phyloP scores from a whole-genome alignment of 2,113 vertebrate species.

The Lagenorhynchus albirostris region DNA sequence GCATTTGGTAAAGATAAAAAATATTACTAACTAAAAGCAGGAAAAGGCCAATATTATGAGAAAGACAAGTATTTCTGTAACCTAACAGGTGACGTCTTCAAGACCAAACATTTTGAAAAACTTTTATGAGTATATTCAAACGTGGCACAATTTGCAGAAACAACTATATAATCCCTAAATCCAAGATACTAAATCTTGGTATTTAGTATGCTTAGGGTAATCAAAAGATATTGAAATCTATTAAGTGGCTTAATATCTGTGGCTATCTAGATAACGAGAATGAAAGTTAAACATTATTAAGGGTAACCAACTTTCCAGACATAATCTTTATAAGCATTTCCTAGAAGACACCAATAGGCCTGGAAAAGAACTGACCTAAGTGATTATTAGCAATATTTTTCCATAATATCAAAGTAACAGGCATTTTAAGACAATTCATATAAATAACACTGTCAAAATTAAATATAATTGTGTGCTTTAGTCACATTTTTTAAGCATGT shows the following conservation, averaged over 20 bases:
- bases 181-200: neutral
- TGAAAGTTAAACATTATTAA: neutral
- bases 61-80: neutral
- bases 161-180: neutral
- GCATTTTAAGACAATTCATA: neutral
- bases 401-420: neutral
- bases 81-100: neutral
- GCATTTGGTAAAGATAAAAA: conserved; percentile 2
- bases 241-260: neutral
- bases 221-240: neutral
- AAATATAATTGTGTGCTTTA: neutral
- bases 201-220: neutral
- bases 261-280: conserved; percentile 15
- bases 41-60: neutral
- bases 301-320: neutral
- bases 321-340: neutral
- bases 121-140: neutral
- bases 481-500: neutral
- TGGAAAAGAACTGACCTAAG: neutral
- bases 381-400: neutral
- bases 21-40: neutral
- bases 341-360: neutral
- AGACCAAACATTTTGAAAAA: neutral
- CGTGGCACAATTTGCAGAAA: neutral
- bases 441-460: conserved; percentile 11